These are phyloP conservation scores for Eupithecia pulchellata DNA, from an alignment of 2,888 invertebrate species.

Conservation along the genomic window DNA sequence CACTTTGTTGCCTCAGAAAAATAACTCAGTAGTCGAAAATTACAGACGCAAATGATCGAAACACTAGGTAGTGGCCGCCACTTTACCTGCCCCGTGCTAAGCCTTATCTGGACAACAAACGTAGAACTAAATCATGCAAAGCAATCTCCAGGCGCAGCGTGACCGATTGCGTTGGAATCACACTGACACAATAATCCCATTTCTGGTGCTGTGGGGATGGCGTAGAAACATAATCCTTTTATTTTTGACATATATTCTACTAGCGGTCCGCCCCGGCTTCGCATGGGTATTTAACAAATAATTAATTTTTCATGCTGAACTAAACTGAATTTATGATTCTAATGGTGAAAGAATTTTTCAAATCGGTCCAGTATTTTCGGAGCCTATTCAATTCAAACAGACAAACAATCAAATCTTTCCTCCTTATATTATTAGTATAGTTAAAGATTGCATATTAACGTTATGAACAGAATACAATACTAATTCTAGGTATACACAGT, in stretches of 20 bases:
- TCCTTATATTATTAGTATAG: too few species aligned
- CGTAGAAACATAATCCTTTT: neutral
- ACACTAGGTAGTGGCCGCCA: neutral
- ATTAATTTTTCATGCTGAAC: too few species aligned
- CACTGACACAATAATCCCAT: constrained; percentile 4
- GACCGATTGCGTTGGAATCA: neutral
- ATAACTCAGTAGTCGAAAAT: neutral
- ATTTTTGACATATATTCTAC: neutral
- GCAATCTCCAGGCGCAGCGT: constrained; percentile 3
- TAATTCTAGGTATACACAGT: too few species aligned
- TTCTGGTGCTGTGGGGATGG: neutral
- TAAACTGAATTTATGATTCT: too few species aligned
- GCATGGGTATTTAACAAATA: too few species aligned
- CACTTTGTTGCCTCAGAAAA: neutral
- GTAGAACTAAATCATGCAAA: constrained; percentile 4
- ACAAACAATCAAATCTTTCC: too few species aligned
- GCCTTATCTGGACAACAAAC: neutral
- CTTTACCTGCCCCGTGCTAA: neutral
- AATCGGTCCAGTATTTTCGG: too few species aligned
- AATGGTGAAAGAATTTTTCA: too few species aligned
- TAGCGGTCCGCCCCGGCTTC: too few species aligned
- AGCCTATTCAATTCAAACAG: too few species aligned
- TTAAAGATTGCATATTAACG: too few species aligned
- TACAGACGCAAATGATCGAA: neutral
- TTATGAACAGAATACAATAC: too few species aligned